phyloP scores from a whole-genome alignment of 2,888 invertebrate genomes.

The Laspeyria flexula region DNA sequence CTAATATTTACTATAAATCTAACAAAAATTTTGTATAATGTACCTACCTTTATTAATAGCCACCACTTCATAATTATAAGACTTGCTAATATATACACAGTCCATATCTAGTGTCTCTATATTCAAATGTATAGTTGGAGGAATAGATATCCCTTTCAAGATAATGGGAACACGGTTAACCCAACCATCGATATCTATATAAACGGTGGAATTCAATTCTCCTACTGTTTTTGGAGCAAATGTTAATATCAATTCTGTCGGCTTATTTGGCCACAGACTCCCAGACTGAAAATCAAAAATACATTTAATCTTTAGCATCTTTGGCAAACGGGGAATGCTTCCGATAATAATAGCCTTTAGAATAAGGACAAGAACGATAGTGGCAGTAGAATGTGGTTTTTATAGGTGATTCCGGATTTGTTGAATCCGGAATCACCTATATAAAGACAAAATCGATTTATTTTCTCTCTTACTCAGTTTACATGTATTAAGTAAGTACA shows the following conservation, averaged over 20 bases:
- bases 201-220: constrained; percentile 78
- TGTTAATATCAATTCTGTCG: constrained; percentile 80
- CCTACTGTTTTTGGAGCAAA: constrained; percentile 85
- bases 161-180: constrained; percentile 79
- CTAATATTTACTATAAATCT: no score
- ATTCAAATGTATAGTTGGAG: constrained; percentile 85
- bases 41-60: constrained; percentile 83
- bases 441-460: no score
- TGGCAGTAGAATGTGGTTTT: no score
- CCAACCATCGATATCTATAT: constrained; percentile 86
- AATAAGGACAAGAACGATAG: no score
- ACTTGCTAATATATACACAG: constrained; percentile 85
- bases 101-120: constrained; percentile 85
- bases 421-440: no score
- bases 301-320: no score
- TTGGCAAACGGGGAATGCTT: no score
- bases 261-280: constrained; percentile 85
- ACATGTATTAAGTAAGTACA: no score
- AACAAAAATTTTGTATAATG: background rate
- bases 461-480: no score
- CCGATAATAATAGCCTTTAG: no score
- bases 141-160: constrained; percentile 84
- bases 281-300: constrained; percentile 75
- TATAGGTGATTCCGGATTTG: no score
- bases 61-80: constrained; percentile 87